phyloP scores from a whole-genome alignment of 2,888 invertebrate species.

The Iphiclides podalirius region DNA sequence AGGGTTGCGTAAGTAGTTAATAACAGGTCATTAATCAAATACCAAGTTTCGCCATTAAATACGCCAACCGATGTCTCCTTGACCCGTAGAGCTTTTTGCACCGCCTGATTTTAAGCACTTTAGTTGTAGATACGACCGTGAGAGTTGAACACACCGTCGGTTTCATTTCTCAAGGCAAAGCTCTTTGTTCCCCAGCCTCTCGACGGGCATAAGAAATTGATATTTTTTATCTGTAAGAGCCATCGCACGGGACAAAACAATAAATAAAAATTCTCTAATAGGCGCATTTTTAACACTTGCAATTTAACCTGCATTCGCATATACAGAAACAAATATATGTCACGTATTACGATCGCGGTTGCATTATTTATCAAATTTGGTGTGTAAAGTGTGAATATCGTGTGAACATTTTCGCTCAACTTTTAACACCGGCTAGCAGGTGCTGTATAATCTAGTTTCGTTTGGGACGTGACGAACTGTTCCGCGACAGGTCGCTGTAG shows the following conservation, averaged over 20 bases:
- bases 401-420: too few relatives aligned
- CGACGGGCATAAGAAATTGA: too few relatives aligned
- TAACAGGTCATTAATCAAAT: constrained; percentile 7
- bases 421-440: neutral
- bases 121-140: constrained; percentile 38
- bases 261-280: too few relatives aligned
- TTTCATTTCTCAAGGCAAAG: constrained; percentile 35
- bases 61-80: constrained; percentile 37
- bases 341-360: too few relatives aligned
- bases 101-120: constrained; percentile 28
- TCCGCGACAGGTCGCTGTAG: neutral
- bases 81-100: constrained; percentile 42
- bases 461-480: neutral
- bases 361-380: too few relatives aligned
- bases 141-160: constrained; percentile 30
- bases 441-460: neutral
- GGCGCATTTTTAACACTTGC: too few relatives aligned
- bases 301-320: too few relatives aligned
- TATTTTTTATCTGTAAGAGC: too few relatives aligned
- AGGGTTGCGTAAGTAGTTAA: neutral
- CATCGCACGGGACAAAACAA: too few relatives aligned
- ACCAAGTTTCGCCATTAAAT: constrained; percentile 2
- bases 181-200: constrained; percentile 13
- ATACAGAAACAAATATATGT: too few relatives aligned
- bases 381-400: too few relatives aligned